Evolutionary conservation across 2,888 invertebrate species (phyloP).

Genomic region (Pristionchus mayeri): DNA sequence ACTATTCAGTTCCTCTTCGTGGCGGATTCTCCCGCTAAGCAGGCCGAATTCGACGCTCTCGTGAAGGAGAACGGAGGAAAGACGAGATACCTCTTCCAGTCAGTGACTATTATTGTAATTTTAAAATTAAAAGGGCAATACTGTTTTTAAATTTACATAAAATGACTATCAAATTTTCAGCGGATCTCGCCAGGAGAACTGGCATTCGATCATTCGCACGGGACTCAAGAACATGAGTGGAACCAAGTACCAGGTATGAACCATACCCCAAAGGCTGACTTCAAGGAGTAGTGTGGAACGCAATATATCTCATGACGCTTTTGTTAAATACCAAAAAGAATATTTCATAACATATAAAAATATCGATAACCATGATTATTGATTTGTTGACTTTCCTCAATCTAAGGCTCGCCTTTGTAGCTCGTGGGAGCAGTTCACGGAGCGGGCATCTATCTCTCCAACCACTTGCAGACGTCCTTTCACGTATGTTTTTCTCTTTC

Average conservation of each 20-base stretch:
- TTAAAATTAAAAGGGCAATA: background rate
- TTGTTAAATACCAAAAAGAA: too few relatives aligned
- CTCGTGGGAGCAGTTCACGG: slow-evolving; percentile 36
- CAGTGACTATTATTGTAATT: background rate
- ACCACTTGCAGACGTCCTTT: background rate
- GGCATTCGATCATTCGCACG: slow-evolving; percentile 45
- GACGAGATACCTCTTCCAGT: slow-evolving; percentile 43
- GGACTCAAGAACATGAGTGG: slow-evolving; percentile 48
- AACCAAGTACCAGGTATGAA: slow-evolving; percentile 24
- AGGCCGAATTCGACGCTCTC: slow-evolving; percentile 32
- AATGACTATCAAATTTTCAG: background rate
- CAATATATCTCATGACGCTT: too few relatives aligned
- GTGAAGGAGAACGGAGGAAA: slow-evolving; percentile 10
- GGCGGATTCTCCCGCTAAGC: slow-evolving; percentile 17
- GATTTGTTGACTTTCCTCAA: background rate
- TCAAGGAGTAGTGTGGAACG: too few relatives aligned
- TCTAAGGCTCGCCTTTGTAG: too few relatives aligned
- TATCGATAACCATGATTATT: background rate
- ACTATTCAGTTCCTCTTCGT: slow-evolving; percentile 22
- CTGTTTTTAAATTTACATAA: background rate
- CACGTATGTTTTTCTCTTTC: background rate
- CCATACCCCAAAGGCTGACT: too few relatives aligned
- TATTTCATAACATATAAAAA: too few relatives aligned
- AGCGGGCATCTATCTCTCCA: slow-evolving; percentile 30
- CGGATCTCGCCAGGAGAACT: slow-evolving; percentile 26